phyloP scores from a whole-genome alignment of 2,113 vertebrate genomes.

The Galeopterus variegatus region DNA sequence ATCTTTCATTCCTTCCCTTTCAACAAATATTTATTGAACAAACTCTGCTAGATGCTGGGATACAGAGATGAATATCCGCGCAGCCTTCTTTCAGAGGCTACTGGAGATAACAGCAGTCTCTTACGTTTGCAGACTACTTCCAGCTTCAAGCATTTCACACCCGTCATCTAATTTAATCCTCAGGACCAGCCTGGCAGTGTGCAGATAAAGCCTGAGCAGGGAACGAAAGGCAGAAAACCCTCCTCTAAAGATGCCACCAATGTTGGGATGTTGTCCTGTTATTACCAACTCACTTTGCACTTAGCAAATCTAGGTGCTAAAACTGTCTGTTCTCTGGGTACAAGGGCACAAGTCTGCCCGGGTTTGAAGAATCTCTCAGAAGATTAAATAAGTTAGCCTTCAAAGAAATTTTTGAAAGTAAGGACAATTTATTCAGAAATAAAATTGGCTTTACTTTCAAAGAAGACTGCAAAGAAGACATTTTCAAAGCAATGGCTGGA shows the following conservation, averaged over 20 bases:
- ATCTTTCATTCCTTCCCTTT: constrained; percentile 45
- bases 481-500: constrained; percentile 6
- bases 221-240: background rate
- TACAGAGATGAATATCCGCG: background rate
- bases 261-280: background rate
- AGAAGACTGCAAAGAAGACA: constrained; percentile 24
- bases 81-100: background rate
- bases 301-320: background rate
- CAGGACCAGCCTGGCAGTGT: background rate
- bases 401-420: constrained; percentile 60
- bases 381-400: constrained; percentile 55
- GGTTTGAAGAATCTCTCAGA: background rate
- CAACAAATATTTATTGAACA: constrained; percentile 34
- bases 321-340: background rate
- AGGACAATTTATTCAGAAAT: constrained; percentile 37
- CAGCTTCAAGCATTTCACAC: constrained; percentile 6
- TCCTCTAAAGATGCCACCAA: background rate
- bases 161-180: constrained; percentile 12
- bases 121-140: background rate
- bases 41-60: constrained; percentile 9
- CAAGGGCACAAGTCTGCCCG: background rate
- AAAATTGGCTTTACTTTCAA: constrained; percentile 51
- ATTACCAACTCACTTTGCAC: background rate
- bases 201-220: background rate
- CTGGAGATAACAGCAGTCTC: background rate